Evolutionary conservation across 2,888 invertebrate species (phyloP), one percentile per base, ranked within the genome.

Genomic region (Zonitis immaculata): DNA sequence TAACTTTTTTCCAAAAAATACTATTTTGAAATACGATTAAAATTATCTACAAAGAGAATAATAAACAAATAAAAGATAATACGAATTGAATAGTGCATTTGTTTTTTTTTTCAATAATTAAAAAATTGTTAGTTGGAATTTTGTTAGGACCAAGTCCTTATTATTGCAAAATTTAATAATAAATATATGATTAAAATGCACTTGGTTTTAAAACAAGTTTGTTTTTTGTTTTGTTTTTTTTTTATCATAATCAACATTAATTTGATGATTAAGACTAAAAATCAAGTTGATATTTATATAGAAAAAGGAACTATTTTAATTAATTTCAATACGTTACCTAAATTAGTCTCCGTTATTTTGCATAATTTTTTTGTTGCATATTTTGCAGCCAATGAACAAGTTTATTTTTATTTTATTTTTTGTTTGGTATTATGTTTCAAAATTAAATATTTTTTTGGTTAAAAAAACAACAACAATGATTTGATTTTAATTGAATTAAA

Each of bases 241-340:
- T 39, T 4, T 20, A 39, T 11, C 11, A 20, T 11, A 39, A 39
- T n/a, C n/a, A 18, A 5, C 16, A 39, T 18, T 11, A n/a, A n/a
- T n/a, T n/a, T n/a, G n/a, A n/a, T 39, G 20, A 39, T 39, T 20
- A 6, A 18, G 18, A 18, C 39, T 35, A 35, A 35, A n/a, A 35
- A 35, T 16, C 16, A 7, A 6, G 22, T 22, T 22, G 3, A 20
- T 39, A 18, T 11, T n/a, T 39, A 16, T 35, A 35, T 18, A 54
- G 44, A 51, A 49, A 51, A 47, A 54, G 47, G 44, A 54, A 54
- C 51, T 54, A 51, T 51, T 52, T 49, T 42, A 42, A 39, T 35
- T 45, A 51, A 51, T 54, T 51, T 54, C 54, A 47, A 54, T 54
- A 54, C 54, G 47, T 54, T 54, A 54, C 54, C 54, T 54, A 54